Evolutionary conservation across 2,888 invertebrate species (phyloP).

Genomic region (Drosophila neonasuta): DNA sequence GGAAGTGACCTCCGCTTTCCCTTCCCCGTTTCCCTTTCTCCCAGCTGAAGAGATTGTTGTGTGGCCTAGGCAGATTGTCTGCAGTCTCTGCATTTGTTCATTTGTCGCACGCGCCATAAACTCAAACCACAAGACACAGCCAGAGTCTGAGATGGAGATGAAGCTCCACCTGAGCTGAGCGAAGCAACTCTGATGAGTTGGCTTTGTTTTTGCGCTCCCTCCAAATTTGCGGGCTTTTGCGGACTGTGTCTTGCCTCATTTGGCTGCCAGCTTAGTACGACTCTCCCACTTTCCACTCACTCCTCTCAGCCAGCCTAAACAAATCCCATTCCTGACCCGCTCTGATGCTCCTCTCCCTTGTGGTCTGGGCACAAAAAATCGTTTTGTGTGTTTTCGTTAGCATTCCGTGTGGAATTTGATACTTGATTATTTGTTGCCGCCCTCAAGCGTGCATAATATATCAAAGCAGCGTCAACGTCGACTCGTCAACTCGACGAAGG

Average conservation of each 20-base stretch:
- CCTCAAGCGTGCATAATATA: conserved; percentile 78
- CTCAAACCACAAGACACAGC: conserved; percentile 26
- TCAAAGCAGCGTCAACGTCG: conserved; percentile 76
- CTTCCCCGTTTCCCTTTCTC: no score
- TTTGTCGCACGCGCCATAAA: conserved; percentile 70
- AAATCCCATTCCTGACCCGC: conserved; percentile 27
- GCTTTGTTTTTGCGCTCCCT: conserved; percentile 52
- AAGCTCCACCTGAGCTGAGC: conserved; percentile 37
- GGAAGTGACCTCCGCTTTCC: neutral
- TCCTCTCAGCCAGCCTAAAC: conserved; percentile 12
- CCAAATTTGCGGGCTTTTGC: conserved; percentile 46
- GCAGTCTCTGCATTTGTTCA: conserved; percentile 58
- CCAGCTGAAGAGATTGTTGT: conserved; percentile 45
- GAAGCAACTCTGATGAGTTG: conserved; percentile 47
- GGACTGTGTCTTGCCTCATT: conserved; percentile 61
- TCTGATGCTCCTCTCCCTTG: conserved; percentile 39
- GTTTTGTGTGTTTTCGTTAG: conserved; percentile 67
- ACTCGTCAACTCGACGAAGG: conserved; percentile 39
- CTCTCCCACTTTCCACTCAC: conserved; percentile 3
- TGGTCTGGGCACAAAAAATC: conserved; percentile 57
- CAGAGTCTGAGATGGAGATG: neutral
- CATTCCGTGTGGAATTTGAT: conserved; percentile 77
- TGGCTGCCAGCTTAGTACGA: conserved; percentile 65
- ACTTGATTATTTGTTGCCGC: conserved; percentile 77
- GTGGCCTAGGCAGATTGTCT: conserved; percentile 47